Evolutionary conservation across 2,888 invertebrate species (phyloP).

Genomic region (Onthophagus sagittarius): DNA sequence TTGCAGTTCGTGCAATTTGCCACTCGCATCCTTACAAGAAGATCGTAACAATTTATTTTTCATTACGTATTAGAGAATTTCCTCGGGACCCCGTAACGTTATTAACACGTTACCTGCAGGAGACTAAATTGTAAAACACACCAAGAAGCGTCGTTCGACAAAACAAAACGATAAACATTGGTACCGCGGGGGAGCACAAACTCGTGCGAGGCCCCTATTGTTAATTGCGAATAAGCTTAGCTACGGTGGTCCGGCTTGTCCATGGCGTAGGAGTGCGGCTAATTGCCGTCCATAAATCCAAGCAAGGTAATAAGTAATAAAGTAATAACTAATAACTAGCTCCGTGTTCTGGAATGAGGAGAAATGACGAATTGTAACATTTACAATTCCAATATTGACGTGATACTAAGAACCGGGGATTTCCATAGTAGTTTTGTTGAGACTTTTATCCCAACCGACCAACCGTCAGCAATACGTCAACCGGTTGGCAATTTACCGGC

Average conservation of each 20-base stretch:
- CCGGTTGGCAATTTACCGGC: background rate
- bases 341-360: no score
- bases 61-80: background rate
- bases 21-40: background rate
- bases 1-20: background rate
- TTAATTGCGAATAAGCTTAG: background rate
- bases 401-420: no score
- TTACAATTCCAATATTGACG: no score
- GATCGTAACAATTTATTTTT: background rate
- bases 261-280: background rate
- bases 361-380: no score
- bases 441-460: background rate
- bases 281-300: background rate
- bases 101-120: background rate
- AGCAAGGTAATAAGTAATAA: background rate
- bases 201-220: background rate
- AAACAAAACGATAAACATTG: background rate
- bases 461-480: background rate
- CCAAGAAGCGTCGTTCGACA: background rate
- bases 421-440: no score
- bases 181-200: background rate
- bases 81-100: background rate
- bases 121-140: background rate
- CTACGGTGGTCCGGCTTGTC: background rate
- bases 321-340: background rate